These are phyloP conservation scores for Deilephila porcellus DNA, from an alignment of 2,888 invertebrate genomes.

Conservation along the genomic window DNA sequence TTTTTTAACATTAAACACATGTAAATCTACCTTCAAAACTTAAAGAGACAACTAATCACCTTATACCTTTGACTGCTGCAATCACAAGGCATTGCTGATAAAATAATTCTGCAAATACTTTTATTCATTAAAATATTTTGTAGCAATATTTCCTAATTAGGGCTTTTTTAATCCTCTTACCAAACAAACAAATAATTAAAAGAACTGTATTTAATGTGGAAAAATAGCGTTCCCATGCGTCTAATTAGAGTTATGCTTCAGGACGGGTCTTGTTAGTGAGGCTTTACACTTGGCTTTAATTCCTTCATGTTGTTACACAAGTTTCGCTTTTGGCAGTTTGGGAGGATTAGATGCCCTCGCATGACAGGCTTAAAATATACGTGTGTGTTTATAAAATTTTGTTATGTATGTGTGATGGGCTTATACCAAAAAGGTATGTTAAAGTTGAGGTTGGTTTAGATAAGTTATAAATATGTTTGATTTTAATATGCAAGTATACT, in stretches of 20 bases:
- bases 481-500: too few species aligned
- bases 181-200: not conserved
- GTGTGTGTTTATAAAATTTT: not conserved
- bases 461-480: too few species aligned
- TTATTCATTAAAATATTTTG: too few species aligned
- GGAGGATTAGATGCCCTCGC: not conserved
- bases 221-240: not conserved
- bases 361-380: not conserved
- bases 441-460: too few species aligned
- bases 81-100: too few species aligned
- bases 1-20: not conserved
- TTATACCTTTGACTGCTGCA: too few species aligned
- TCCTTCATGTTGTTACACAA: slow-evolving; percentile 8
- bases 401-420: not conserved
- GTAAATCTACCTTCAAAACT: too few species aligned
- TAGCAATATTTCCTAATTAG: not conserved
- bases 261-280: slow-evolving; percentile 2
- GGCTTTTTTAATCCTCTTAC: not conserved
- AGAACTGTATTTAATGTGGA: not conserved
- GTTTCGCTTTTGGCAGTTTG: not conserved
- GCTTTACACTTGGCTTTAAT: not conserved
- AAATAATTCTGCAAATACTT: too few species aligned
- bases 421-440: not conserved
- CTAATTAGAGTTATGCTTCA: slow-evolving; percentile 8
- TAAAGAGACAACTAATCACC: too few species aligned